Base-by-base conservation (phyloP, 2,888 invertebrate species). In the Drosophila atroscutellata region DNA sequence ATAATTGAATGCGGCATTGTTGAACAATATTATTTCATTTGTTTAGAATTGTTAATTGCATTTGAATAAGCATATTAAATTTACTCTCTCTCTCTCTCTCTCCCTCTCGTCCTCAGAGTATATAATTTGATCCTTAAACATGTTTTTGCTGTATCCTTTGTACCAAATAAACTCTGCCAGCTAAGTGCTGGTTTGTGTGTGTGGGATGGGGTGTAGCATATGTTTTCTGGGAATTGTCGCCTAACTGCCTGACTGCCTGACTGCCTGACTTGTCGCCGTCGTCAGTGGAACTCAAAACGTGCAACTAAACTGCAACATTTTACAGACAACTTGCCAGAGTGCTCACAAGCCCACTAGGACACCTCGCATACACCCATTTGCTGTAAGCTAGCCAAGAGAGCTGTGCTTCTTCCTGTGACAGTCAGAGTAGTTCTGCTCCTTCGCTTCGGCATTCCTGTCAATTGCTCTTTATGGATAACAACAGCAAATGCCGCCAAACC, bases 221-320 rank as follows among this genome's bases (percentile, higher is more conserved):
- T 42, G 20, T 20, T 55, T 42, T 47, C 42, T 18, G 50, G 50
- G 55, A 61, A 66, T 64, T 71, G 80, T 59, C 59, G 76, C 52
- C 36, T 7, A 24, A 54, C 34, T 54, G 36, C 24, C 42, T 37
- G 65, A n/a, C 34, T 54, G 36, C 24, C 42, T 37, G 65, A n/a
- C n/a, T 55, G 37, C 13, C 52, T 9, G 13, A 36, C 37, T 36
- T 66, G 60, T 75, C 51, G 61, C 55, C 56, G 42, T 56, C 72
- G 62, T 49, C 60, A 64, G 50, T 77, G 69, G 65, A 83, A 86
- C 79, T 88, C 63, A 72, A 86, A 88, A 88, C 86, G 79, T 86
- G 81, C 83, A 68, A 64, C 76, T 74, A 77, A 77, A 83, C 70
- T 74, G 81, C 73, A 56, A 71, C 86, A 75, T 77, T 84, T 72